phyloP scores from a whole-genome alignment of 2,113 vertebrate species.

The Tragelaphus buxtoni region DNA sequence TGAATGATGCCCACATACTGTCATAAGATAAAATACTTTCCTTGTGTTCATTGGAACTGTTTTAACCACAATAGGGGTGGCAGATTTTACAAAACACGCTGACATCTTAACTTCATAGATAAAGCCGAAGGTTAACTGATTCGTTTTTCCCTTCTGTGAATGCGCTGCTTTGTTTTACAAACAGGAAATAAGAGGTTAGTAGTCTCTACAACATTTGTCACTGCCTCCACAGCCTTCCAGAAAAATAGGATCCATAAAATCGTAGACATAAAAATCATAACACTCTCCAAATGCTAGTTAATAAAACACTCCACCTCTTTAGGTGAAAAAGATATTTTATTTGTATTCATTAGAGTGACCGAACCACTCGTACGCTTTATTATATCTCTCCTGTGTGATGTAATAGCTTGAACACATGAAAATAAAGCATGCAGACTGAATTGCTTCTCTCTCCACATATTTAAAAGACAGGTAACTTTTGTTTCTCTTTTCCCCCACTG shows the following conservation, averaged over 20 bases:
- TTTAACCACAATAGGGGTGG: not conserved
- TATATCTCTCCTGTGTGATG: conserved; percentile 50
- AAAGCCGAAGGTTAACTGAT: not conserved
- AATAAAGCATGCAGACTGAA: conserved; percentile 23
- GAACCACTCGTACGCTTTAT: conserved; percentile 67
- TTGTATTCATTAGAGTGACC: conserved; percentile 75
- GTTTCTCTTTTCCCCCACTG: not conserved
- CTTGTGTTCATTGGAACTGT: not conserved
- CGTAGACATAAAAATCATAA: conserved; percentile 70
- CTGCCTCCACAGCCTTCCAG: conserved; percentile 52
- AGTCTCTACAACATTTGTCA: conserved; percentile 51
- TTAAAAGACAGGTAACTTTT: not conserved
- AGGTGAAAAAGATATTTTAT: conserved; percentile 77
- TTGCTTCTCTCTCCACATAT: not conserved
- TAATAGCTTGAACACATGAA: conserved; percentile 39
- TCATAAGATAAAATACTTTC: not conserved
- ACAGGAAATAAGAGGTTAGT: conserved; percentile 34
- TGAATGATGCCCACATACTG: not conserved
- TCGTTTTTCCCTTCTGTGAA: not conserved
- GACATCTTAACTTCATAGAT: not conserved
- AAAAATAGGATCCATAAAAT: conserved; percentile 74
- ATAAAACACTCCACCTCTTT: conserved; percentile 71
- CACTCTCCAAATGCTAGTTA: conserved; percentile 75
- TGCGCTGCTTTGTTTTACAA: conserved; percentile 2
- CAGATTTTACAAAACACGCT: not conserved